phyloP scores from a whole-genome alignment of 1,140 invertebrate genomes.

The Pararge aegeria region DNA sequence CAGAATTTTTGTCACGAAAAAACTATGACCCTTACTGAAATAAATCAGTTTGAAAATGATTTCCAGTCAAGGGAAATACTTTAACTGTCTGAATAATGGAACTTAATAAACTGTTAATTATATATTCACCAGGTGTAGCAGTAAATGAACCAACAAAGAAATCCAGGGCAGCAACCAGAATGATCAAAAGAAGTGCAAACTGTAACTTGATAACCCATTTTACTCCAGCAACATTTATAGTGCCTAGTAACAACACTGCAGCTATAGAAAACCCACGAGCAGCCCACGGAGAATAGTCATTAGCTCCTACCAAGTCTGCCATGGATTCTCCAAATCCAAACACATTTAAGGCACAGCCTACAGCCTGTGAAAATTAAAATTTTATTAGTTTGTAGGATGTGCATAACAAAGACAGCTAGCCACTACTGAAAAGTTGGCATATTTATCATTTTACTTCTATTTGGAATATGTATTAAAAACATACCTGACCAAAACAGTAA shows the following conservation, averaged over 20 bases:
- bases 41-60: too few species aligned
- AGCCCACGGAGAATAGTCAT: slow-evolving; percentile 83
- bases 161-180: slow-evolving; percentile 92
- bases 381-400: background rate
- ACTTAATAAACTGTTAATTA: background rate
- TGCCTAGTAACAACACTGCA: slow-evolving; percentile 89
- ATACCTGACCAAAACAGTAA: slow-evolving; percentile 96
- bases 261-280: slow-evolving; percentile 90
- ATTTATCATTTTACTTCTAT: too few species aligned
- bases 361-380: slow-evolving; percentile 83
- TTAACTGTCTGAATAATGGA: background rate
- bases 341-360: slow-evolving; percentile 96
- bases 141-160: slow-evolving; percentile 94
- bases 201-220: slow-evolving; percentile 97
- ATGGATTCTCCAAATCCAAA: slow-evolving; percentile 98
- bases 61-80: too few species aligned
- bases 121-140: slow-evolving; percentile 81
- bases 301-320: slow-evolving; percentile 88
- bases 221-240: slow-evolving; percentile 94
- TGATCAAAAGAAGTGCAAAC: slow-evolving; percentile 89
- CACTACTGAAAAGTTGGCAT: too few species aligned
- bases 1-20: too few species aligned
- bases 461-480: background rate
- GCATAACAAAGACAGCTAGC: too few species aligned
- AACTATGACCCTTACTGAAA: too few species aligned